phyloP scores from a whole-genome alignment of 2,113 vertebrate genomes.

The Brachionichthys hirsutus region DNA sequence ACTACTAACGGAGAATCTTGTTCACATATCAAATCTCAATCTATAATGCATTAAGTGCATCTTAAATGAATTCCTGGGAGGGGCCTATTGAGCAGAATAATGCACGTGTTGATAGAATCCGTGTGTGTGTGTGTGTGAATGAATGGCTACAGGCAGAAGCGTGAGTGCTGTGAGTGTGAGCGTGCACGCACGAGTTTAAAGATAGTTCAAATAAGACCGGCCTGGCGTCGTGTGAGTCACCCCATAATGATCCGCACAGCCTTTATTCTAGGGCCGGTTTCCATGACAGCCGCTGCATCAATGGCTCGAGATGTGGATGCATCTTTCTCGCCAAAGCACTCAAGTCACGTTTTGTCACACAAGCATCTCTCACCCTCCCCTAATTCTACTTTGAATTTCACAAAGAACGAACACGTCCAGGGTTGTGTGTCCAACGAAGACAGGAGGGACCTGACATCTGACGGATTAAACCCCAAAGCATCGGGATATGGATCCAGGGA shows the following conservation, averaged over 20 bases:
- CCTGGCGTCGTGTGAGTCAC: conserved; percentile 68
- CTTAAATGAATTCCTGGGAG: conserved; percentile 32
- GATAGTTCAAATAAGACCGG: conserved; percentile 27
- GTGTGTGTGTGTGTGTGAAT: conserved; percentile 8
- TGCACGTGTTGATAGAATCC: conserved; percentile 7
- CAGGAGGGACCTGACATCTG: no score
- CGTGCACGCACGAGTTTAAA: conserved; percentile 19
- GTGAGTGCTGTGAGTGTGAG: background rate
- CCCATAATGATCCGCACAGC: conserved; percentile 74
- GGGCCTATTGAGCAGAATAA: conserved; percentile 13
- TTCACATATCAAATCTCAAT: conserved; percentile 64
- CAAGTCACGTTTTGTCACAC: conserved; percentile 66
- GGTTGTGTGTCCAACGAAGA: no score
- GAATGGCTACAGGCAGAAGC: background rate
- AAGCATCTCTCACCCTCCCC: conserved; percentile 43
- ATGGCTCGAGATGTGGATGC: conserved; percentile 59
- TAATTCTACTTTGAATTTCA: conserved; percentile 18
- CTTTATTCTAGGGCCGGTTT: conserved; percentile 72
- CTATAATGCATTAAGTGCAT: conserved; percentile 46
- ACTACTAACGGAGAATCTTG: conserved; percentile 38
- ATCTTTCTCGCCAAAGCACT: conserved; percentile 55
- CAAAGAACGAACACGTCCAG: no score
- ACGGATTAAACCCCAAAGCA: no score
- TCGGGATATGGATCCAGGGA: no score
- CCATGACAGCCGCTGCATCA: conserved; percentile 75